Evolutionary conservation across 1,140 invertebrate species (phyloP).

Genomic region (Lepidurus apus): DNA sequence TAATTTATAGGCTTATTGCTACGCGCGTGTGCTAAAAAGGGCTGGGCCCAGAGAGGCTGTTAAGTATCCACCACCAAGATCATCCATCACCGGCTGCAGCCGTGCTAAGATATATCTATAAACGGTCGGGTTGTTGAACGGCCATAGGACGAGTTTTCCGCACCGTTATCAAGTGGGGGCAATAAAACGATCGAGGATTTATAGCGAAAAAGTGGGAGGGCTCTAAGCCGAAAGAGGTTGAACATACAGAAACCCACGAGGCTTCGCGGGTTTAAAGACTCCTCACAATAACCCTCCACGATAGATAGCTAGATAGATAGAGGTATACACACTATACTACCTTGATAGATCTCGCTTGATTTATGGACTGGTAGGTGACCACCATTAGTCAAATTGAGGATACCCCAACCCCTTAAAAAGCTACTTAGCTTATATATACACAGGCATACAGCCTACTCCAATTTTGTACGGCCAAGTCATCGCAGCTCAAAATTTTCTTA

Average conservation of each 20-base stretch:
- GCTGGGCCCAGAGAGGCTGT: not conserved
- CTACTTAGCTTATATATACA: not conserved
- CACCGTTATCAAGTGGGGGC: conserved; percentile 3
- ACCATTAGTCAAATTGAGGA: conserved; percentile 14
- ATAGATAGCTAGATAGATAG: too few relatives aligned
- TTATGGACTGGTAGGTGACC: conserved; percentile 13
- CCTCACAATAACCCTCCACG: not conserved
- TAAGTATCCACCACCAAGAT: not conserved
- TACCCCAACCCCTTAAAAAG: not conserved
- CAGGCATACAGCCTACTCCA: not conserved
- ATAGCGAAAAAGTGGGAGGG: conserved; percentile 5
- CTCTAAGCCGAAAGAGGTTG: not conserved
- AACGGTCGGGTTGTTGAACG: conserved; percentile 1
- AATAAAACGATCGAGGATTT: conserved; percentile 13
- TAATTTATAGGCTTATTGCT: not conserved
- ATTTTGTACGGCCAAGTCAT: too few relatives aligned
- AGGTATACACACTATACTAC: not conserved
- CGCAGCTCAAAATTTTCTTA: not conserved
- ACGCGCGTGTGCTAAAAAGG: conserved; percentile 2
- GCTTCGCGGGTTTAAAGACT: not conserved
- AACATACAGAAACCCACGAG: not conserved
- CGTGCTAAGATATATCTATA: conserved; percentile 6
- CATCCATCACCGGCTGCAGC: conserved; percentile 3
- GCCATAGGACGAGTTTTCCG: not conserved
- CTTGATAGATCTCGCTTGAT: not conserved